Percentiles rank a stretch among this genome's conserved stretches.
phyloP scores from a whole-genome alignment of 2,113 vertebrate species.

The Spea multiplicata region DNA sequence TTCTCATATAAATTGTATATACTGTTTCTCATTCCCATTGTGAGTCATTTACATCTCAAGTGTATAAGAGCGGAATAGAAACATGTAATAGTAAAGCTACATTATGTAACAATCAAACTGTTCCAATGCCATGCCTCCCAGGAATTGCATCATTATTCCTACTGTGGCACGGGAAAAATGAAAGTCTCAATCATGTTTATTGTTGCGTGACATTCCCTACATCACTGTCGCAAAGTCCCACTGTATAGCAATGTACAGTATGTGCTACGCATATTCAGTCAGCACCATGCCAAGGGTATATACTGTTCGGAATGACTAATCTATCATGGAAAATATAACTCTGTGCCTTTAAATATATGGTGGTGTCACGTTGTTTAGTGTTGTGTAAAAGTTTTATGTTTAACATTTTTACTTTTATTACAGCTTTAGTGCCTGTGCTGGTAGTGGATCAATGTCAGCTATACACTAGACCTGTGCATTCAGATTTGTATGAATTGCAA shows the following conservation, averaged over 20 bases:
- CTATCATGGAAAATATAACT: not conserved
- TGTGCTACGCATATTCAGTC: slow-evolving; percentile 23
- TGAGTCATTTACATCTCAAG: slow-evolving; percentile 5
- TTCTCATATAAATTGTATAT: no score
- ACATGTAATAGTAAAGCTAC: not conserved
- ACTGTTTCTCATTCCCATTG: not conserved
- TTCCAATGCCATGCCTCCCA: not conserved
- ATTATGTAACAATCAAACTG: slow-evolving; percentile 5
- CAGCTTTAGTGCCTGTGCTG: no score
- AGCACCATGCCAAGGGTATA: not conserved
- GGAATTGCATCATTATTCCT: slow-evolving; percentile 18
- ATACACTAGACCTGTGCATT: no score
- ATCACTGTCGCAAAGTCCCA: slow-evolving; percentile 17
- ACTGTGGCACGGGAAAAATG: slow-evolving; percentile 11
- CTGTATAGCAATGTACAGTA: not conserved
- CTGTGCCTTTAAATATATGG: not conserved
- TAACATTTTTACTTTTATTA: no score
- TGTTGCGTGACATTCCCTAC: slow-evolving; percentile 25
- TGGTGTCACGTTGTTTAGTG: not conserved
- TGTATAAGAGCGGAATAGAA: not conserved
- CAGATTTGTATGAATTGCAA: no score
- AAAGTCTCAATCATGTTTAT: slow-evolving; percentile 36
- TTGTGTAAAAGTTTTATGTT: no score
- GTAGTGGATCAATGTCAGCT: no score
- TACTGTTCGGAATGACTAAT: slow-evolving; percentile 1